Percentiles rank a stretch among this genome's conserved stretches.
Conservation (phyloP, 1,140 invertebrate species). For the Rhyzopertha dominica region DNA sequence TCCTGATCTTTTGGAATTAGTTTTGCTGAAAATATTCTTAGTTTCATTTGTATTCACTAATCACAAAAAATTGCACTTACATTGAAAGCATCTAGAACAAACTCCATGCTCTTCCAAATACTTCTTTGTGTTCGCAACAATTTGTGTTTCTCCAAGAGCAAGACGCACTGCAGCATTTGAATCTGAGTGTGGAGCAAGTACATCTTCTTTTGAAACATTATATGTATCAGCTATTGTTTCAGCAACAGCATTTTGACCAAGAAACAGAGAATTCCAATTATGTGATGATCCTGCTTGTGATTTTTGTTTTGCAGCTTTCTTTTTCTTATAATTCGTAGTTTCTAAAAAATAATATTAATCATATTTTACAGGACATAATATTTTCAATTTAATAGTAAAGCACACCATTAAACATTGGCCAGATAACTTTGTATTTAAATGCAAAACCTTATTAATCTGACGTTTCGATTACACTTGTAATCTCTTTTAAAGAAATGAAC, state of each 20-base stretch:
- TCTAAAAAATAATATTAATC: too few species aligned
- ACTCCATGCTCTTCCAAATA: constrained; percentile 91
- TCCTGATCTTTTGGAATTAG: constrained; percentile 69
- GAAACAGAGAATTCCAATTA: constrained; percentile 96
- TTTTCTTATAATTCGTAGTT: constrained; percentile 73
- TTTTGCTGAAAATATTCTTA: too few species aligned
- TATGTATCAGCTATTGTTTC: constrained; percentile 86
- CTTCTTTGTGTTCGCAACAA: constrained; percentile 82
- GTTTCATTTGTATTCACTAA: too few species aligned
- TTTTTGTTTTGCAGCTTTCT: constrained; percentile 79
- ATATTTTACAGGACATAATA: too few species aligned
- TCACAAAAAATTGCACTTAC: constrained; percentile 24
- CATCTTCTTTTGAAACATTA: constrained; percentile 78
- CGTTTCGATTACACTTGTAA: too few species aligned
- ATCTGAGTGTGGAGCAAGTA: constrained; percentile 44
- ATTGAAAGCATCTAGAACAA: constrained; percentile 80
- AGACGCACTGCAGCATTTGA: constrained; percentile 87
- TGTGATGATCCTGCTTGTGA: constrained; percentile 69
- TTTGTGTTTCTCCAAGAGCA: constrained; percentile 94
- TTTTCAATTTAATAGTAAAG: too few species aligned
- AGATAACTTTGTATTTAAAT: too few species aligned
- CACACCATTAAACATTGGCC: too few species aligned
- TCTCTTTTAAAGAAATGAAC: too few species aligned
- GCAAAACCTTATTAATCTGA: too few species aligned
- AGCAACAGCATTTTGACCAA: constrained; percentile 90